Evolutionary conservation across 2,113 vertebrate species (phyloP), one percentile per base, ranked within the genome.

Genomic region (Nannobrachium achirus): DNA sequence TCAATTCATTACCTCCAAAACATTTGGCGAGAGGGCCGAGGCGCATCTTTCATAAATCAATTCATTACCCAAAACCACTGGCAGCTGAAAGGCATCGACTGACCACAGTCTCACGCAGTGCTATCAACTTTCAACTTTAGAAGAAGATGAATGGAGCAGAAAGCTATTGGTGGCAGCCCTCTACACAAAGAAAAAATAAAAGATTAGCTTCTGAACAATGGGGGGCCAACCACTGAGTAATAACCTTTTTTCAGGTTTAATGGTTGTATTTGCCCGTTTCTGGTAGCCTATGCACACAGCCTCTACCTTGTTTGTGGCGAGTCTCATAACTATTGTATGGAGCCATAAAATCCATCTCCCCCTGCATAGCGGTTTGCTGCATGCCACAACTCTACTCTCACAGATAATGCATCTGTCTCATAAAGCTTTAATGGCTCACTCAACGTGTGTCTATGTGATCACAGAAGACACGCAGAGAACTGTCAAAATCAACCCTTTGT

Each of bases 1-100:
- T 91, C 89, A 91, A 86, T 87, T 90, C 86, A 91, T 92, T 89
- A 86, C 63, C 48, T 33, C 74, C 68, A 44, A 75, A 79, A 84
- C 81, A 79, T 84, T 33, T 39, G 7, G 81, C 80, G 25, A 33
- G 25, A 33, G 68, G 79, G 73, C 78, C 72, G 77, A 80, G 74
- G 78, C 58, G 53, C 84, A 86, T 86, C 87, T 84, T 88, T 86
- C 80, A 86, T 73, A 78, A 83, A 92, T 89, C 82, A 90, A 82
- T 88, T 86, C 81, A 84, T 90, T 88, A 86, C 60, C 76, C 79
- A 46, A 33, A 33, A 66, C 73, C 57, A 63, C 78, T 80, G 78
- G 79, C 86, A 78, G 83, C 82, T 86, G 78, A 89, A 88, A 90
- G 73, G 66, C 66, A n/a, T 64, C 10, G 81, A 81, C 85, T 84